Evolutionary conservation across 2,113 vertebrate species (phyloP), one percentile per base, ranked within the genome.

Genomic region (Myrmecobius fasciatus): DNA sequence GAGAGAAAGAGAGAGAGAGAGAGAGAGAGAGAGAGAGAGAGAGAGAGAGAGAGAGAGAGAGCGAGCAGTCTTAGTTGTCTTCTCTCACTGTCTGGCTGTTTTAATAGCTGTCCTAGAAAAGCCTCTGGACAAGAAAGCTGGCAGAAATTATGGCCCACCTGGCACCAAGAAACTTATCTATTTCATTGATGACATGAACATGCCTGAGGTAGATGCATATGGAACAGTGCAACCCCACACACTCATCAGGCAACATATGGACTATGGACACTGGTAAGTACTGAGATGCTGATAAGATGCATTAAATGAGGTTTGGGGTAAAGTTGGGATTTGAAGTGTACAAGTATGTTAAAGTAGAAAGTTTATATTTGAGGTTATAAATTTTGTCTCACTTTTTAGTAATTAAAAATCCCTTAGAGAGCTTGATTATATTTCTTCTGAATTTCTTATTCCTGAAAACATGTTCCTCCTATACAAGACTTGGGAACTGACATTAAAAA

Each of bases 131-230:
- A 99, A 99, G 96, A 99, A 99, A 97, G 99, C 99, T 0, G 99
- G 99, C 49, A 98, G 99, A 95, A 99, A 98, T 96, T 99, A 99
- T 0, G 99, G 99, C 1, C 99, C 99, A 0, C 99, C 99, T 0
- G 99, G 99, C 92, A 99, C 97, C 97, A 99, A 99, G 98, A 99
- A 98, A 93, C 99, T 99, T 0, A 97, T 99, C 94, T 99, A 99
- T 97, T 99, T 99, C 98, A 98, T 99, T 0, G 99, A 99, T 0
- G 99, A 99, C 95, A 99, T 99, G 98, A 99, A 99, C 97, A 99
- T 99, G 99, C 99, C 99, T 0, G 98, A 99, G 95, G 99, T 99
- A 97, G 99, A 99, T 0, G 90, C 98, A 0, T 99, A 99, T 0
- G 99, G 99, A 46, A 99, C 99, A 0, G 99, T 99, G 96, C 99